phyloP scores from a whole-genome alignment of 2,797 vertebrate genomes.

The Anguilla pacifica region DNA sequence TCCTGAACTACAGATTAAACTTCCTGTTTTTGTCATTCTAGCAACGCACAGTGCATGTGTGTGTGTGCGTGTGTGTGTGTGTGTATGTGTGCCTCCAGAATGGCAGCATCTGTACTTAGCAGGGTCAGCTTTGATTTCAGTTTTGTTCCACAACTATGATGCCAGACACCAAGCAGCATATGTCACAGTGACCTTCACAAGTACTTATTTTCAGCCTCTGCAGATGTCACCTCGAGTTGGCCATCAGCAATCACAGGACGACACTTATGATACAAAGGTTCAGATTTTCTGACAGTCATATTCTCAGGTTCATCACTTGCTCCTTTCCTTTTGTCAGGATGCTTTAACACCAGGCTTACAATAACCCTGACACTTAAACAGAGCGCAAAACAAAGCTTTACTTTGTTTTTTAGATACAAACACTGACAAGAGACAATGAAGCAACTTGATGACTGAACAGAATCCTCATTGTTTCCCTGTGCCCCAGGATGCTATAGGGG shows the following conservation, averaged over 20 bases:
- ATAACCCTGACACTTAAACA: slow-evolving; percentile 25
- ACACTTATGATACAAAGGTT: not conserved
- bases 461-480: not conserved
- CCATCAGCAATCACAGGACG: not conserved
- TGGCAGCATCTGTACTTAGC: not conserved
- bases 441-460: slow-evolving; percentile 3
- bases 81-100: not conserved
- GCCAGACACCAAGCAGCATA: not conserved
- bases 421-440: not conserved
- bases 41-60: not conserved
- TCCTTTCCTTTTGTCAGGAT: slow-evolving; percentile 22
- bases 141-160: not conserved
- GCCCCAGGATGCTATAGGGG: not conserved
- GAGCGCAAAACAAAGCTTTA: slow-evolving; percentile 13
- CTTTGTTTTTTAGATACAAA: not conserved
- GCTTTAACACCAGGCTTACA: slow-evolving; percentile 19
- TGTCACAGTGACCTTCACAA: slow-evolving; percentile 1
- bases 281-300: not conserved
- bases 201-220: not conserved
- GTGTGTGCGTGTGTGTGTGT: not conserved
- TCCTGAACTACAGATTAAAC: not conserved
- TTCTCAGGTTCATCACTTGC: not conserved
- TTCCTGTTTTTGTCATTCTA: not conserved
- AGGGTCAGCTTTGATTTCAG: not conserved
- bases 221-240: not conserved